phyloP scores from a whole-genome alignment of 2,113 vertebrate genomes.

The Lota lota region DNA sequence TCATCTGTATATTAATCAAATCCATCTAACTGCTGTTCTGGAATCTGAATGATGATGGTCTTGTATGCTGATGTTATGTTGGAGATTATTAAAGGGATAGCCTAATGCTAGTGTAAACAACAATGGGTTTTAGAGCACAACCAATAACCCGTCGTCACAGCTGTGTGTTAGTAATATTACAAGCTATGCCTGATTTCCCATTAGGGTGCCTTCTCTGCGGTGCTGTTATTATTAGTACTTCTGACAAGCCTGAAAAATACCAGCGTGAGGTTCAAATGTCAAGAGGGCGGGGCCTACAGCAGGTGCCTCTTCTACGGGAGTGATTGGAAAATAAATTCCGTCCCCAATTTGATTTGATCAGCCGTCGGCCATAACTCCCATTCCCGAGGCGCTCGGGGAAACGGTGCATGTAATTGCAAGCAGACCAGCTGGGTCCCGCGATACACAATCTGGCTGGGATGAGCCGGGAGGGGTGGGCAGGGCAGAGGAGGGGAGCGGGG shows the following conservation, averaged over 20 bases:
- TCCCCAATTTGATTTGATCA: constrained; percentile 38
- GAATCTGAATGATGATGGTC: too few relatives aligned
- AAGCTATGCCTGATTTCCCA: neutral
- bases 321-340: constrained; percentile 60
- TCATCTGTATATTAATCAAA: too few relatives aligned
- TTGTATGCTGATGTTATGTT: too few relatives aligned
- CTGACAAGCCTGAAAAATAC: constrained; percentile 28
- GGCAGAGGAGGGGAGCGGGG: constrained; percentile 11
- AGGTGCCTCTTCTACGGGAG: constrained; percentile 41
- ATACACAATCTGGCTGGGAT: constrained; percentile 40
- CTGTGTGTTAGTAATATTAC: too few relatives aligned
- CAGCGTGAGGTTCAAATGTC: constrained; percentile 36
- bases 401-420: constrained; percentile 68
- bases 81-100: too few relatives aligned
- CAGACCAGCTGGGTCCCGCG: constrained; percentile 66
- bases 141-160: too few relatives aligned
- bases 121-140: too few relatives aligned
- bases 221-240: constrained; percentile 10
- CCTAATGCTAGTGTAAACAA: too few relatives aligned
- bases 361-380: constrained; percentile 46
- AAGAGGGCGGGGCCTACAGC: constrained; percentile 30
- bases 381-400: constrained; percentile 30
- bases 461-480: constrained; percentile 59
- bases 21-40: too few relatives aligned
- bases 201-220: constrained; percentile 1